These are phyloP conservation scores for Pedicia rivosa DNA, from an alignment of 2,888 invertebrate genomes.

Conservation along the genomic window DNA sequence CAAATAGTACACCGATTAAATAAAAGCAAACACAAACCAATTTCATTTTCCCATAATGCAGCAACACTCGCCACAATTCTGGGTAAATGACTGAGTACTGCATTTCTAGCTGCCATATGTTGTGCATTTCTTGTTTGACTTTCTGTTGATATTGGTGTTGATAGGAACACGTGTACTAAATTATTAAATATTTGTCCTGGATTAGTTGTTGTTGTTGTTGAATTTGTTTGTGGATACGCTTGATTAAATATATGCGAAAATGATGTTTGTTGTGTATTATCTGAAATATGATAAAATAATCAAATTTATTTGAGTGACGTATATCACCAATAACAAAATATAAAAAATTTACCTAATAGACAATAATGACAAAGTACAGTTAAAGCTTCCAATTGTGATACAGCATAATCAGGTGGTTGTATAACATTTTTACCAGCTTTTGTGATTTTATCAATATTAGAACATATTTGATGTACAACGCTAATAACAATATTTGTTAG, in stretches of 20 bases:
- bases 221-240: constrained; percentile 35
- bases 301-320: background rate
- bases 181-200: constrained; percentile 63
- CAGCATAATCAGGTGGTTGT: constrained; percentile 57
- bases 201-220: constrained; percentile 37
- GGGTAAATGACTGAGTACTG: constrained; percentile 62
- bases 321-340: background rate
- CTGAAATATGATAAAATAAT: constrained; percentile 9
- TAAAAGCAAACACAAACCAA: too few species aligned
- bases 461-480: constrained; percentile 56
- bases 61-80: constrained; percentile 66
- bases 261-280: constrained; percentile 39
- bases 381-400: constrained; percentile 60
- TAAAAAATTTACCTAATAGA: constrained; percentile 37
- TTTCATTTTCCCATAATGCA: constrained; percentile 62
- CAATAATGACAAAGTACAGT: constrained; percentile 69
- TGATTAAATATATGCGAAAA: constrained; percentile 39
- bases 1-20: too few species aligned
- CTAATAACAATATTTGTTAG: constrained; percentile 60
- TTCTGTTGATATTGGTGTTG: constrained; percentile 32
- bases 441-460: constrained; percentile 53
- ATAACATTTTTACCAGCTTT: constrained; percentile 21
- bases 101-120: constrained; percentile 43
- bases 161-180: constrained; percentile 65
- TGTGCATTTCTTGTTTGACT: constrained; percentile 25